Conservation (phyloP, 2,113 vertebrate species). For the Gasterosteus nipponicus region DNA sequence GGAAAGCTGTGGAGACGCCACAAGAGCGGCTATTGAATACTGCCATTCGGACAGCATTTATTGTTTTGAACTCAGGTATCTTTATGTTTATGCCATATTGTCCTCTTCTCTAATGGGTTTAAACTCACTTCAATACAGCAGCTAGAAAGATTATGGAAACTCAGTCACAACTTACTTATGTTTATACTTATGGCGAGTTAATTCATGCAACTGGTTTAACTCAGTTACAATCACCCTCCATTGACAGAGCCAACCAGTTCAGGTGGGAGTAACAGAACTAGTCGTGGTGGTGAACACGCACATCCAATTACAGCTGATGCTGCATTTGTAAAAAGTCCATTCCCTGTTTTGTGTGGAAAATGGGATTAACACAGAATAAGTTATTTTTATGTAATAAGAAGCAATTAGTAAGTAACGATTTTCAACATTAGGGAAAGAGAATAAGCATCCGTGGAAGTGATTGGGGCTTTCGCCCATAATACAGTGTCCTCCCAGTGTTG, state of each 20-base stretch:
- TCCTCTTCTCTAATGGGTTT: not conserved
- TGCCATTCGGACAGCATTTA: not conserved
- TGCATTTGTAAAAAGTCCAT: constrained; percentile 14
- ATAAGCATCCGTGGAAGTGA: not conserved
- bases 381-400: constrained; percentile 4
- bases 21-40: not conserved
- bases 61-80: not conserved
- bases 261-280: not conserved
- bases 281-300: not conserved
- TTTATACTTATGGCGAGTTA: not conserved
- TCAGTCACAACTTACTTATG: not conserved
- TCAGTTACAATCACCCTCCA: not conserved
- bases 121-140: not conserved
- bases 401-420: not conserved
- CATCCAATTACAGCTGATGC: constrained; percentile 3
- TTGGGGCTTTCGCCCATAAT: constrained; percentile 1
- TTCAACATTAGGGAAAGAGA: not conserved
- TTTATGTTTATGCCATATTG: not conserved
- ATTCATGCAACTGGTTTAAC: not conserved
- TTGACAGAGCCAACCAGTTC: not conserved
- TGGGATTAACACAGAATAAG: constrained; percentile 12
- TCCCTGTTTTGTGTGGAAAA: constrained; percentile 24
- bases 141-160: not conserved
- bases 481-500: not conserved
- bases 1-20: no score